These are phyloP conservation scores for Leptopilina boulardi DNA, from an alignment of 1,140 invertebrate genomes.

Conservation along the genomic window DNA sequence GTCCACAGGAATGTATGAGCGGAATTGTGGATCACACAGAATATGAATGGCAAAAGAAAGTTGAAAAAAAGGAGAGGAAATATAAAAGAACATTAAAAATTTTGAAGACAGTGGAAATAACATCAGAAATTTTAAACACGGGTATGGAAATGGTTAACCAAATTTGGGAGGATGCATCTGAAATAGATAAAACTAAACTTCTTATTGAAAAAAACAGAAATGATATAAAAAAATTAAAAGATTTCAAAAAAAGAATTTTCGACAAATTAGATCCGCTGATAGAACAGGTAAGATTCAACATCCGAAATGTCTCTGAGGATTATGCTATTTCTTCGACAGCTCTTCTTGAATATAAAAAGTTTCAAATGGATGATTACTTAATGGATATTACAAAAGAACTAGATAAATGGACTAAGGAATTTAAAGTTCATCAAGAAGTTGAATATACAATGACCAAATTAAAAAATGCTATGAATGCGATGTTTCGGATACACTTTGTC, in stretches of 20 bases:
- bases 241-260: background rate
- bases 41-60: too few relatives aligned
- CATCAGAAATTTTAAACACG: too few relatives aligned
- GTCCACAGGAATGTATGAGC: too few relatives aligned
- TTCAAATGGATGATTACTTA: background rate
- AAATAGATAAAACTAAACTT: too few relatives aligned
- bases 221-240: background rate
- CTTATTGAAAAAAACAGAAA: background rate
- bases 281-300: background rate
- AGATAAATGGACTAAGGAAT: background rate
- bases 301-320: background rate
- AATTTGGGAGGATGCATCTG: too few relatives aligned
- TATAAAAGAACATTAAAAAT: too few relatives aligned
- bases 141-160: too few relatives aligned
- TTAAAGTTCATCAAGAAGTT: background rate
- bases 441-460: background rate
- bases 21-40: too few relatives aligned
- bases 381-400: background rate
- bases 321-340: background rate
- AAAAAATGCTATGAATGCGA: background rate
- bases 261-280: background rate
- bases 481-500: background rate
- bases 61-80: too few relatives aligned
- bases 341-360: background rate
- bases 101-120: too few relatives aligned